Evolutionary conservation across 64 coral and sea anemone genomes (phyloP).

Genomic region (Montipora capricornis): DNA sequence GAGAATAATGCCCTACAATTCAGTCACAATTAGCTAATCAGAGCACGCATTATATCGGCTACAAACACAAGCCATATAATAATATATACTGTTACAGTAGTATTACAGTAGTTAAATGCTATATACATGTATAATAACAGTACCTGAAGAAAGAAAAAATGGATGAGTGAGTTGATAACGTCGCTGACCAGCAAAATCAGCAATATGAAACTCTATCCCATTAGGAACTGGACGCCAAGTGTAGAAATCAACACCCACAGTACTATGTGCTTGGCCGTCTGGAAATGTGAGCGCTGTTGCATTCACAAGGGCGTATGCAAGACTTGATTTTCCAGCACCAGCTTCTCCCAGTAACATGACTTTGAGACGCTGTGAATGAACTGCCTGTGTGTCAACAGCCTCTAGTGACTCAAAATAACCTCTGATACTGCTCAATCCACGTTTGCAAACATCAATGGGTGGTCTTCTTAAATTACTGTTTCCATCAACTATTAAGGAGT

Average conservation of each 20-base stretch:
- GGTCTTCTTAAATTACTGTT: constrained; percentile 83
- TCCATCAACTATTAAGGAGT: constrained; percentile 60
- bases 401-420: constrained; percentile 72
- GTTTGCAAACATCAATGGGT: constrained; percentile 71
- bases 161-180: constrained; percentile 94
- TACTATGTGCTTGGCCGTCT: constrained; percentile 65
- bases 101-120: too few relatives aligned
- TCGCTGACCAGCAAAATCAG: constrained; percentile 93
- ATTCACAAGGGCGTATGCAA: constrained; percentile 67
- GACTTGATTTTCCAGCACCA: constrained; percentile 89
- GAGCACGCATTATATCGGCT: too few relatives aligned
- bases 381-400: constrained; percentile 22
- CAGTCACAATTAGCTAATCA: too few relatives aligned
- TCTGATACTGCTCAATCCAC: constrained; percentile 81
- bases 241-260: constrained; percentile 86
- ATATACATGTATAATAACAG: not conserved
- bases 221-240: constrained; percentile 60
- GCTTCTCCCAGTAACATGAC: constrained; percentile 91
- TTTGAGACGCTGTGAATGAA: constrained; percentile 85
- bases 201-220: constrained; percentile 84
- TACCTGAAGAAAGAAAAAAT: constrained; percentile 96
- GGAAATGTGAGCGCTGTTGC: constrained; percentile 35
- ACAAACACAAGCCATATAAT: too few relatives aligned
- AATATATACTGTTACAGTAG: too few relatives aligned
- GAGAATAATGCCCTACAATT: too few relatives aligned